Evolutionary conservation across 2,888 invertebrate genomes (phyloP).

Genomic region (Cheilosia soror): DNA sequence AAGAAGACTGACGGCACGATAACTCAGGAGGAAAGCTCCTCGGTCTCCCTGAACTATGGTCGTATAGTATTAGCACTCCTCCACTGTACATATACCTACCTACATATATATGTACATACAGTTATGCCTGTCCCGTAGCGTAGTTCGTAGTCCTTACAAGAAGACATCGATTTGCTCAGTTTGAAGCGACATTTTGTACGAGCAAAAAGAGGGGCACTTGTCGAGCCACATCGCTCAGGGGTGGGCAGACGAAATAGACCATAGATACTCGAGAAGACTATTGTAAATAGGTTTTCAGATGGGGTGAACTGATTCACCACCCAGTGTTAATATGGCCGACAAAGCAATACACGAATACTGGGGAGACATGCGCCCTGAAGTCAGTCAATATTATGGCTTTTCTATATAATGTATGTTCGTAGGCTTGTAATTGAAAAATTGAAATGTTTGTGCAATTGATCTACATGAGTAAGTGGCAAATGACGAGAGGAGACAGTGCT

Average conservation of each 20-base stretch:
- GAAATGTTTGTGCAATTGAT: constrained; percentile 78
- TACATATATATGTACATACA: constrained; percentile 38
- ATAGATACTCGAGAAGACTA: constrained; percentile 72
- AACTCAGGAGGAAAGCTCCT: constrained; percentile 54
- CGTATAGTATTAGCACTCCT: constrained; percentile 61
- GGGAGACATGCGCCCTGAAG: constrained; percentile 77
- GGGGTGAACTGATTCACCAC: constrained; percentile 74
- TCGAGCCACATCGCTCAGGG: constrained; percentile 68
- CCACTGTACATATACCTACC: constrained; percentile 27
- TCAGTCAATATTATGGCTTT: constrained; percentile 78
- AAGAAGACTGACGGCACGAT: constrained; percentile 23
- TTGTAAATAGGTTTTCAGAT: constrained; percentile 74
- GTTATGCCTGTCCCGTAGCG: neutral
- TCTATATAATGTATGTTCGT: constrained; percentile 75
- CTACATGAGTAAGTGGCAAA: constrained; percentile 76
- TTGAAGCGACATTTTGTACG: constrained; percentile 69
- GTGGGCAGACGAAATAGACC: constrained; percentile 74
- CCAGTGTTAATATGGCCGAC: constrained; percentile 75
- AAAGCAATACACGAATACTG: constrained; percentile 68
- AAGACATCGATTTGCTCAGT: constrained; percentile 69
- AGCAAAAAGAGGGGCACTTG: constrained; percentile 66
- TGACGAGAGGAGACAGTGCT: constrained; percentile 65
- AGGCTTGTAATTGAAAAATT: constrained; percentile 78
- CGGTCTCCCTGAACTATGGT: constrained; percentile 64
- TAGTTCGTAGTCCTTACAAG: constrained; percentile 61